Conservation (phyloP, 2,113 vertebrate genomes). For the Mus pahari region DNA sequence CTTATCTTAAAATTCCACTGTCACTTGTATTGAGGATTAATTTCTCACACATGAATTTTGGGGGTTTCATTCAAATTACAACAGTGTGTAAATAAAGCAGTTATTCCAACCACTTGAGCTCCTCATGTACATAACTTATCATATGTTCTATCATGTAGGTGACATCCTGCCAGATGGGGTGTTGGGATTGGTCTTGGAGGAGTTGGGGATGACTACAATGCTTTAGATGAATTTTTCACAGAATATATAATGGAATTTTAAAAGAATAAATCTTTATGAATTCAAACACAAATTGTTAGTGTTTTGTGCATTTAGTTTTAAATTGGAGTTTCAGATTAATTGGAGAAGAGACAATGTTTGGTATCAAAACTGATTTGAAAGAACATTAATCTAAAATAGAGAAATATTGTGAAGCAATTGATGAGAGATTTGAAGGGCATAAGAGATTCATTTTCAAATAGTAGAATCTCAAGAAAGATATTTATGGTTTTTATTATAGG, state of each 20-base stretch:
- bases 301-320: background rate
- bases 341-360: background rate
- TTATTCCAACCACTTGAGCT: background rate
- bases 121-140: background rate
- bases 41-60: background rate
- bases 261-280: background rate
- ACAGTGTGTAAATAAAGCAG: background rate
- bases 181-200: background rate
- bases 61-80: background rate
- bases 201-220: background rate
- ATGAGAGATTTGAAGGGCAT: too few relatives aligned
- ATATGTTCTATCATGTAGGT: too few relatives aligned
- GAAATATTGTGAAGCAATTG: background rate
- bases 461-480: background rate
- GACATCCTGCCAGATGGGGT: background rate
- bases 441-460: background rate
- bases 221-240: background rate
- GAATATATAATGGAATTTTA: background rate
- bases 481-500: background rate
- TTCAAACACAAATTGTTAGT: background rate
- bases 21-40: background rate
- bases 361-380: background rate
- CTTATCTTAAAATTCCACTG: background rate
- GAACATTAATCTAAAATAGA: background rate
- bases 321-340: background rate